These are phyloP conservation scores for Margarornis squamiger DNA, from an alignment of 2,797 vertebrate species.

Conservation along the genomic window DNA sequence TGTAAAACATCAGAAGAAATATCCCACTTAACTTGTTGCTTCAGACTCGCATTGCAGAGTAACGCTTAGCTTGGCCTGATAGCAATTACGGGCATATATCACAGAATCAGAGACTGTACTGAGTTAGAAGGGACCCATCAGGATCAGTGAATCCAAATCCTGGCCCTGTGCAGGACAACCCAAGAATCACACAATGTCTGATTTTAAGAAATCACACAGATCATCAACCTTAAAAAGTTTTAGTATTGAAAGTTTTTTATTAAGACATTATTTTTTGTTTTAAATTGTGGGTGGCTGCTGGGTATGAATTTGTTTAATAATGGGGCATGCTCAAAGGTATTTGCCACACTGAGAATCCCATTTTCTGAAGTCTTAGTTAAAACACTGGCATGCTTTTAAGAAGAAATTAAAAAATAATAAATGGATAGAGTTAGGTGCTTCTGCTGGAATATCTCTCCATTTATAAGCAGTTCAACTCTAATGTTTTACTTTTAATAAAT, in stretches of 20 bases:
- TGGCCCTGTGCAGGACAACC: background rate
- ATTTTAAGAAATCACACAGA: background rate
- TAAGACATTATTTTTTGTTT: background rate
- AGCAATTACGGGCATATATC: background rate
- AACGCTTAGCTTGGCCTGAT: background rate
- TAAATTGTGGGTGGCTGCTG: background rate
- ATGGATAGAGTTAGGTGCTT: background rate
- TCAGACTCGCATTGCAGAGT: background rate
- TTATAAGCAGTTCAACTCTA: background rate
- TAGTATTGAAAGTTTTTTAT: background rate
- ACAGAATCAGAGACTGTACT: background rate
- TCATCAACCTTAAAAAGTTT: background rate
- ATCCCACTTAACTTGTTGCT: background rate
- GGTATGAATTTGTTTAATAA: background rate
- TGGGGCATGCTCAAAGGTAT: background rate
- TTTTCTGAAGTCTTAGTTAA: background rate
- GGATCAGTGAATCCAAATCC: background rate
- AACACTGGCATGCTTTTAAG: background rate
- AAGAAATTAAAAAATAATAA: background rate
- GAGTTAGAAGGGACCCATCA: background rate
- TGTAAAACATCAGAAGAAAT: conserved; percentile 31
- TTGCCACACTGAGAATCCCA: background rate
- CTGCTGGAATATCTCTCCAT: background rate
- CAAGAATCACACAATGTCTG: background rate
- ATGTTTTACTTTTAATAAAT: background rate